Conservation (phyloP, 1,140 invertebrate species). For the Probaryconus sp. region DNA sequence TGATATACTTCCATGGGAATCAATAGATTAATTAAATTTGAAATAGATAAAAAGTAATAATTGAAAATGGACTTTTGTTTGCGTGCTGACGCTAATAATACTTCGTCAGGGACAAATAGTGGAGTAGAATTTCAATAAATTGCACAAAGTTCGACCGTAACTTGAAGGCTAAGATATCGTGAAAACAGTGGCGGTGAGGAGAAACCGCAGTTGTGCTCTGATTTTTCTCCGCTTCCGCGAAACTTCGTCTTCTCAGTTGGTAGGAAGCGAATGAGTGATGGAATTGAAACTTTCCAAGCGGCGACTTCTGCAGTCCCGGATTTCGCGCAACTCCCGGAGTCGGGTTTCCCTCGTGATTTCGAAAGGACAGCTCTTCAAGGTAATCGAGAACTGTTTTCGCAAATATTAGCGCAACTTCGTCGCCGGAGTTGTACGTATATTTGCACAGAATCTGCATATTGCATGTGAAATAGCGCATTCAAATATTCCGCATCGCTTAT, state of each 20-base stretch:
- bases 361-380: conserved; percentile 60
- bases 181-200: conserved; percentile 40
- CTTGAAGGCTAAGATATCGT: conserved; percentile 53
- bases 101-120: conserved; percentile 33
- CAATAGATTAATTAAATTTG: conserved; percentile 4
- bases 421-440: conserved; percentile 51
- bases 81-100: conserved; percentile 37
- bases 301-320: conserved; percentile 56
- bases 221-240: conserved; percentile 55
- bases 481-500: conserved; percentile 52
- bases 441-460: conserved; percentile 58
- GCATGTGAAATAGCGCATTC: conserved; percentile 52
- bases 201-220: conserved; percentile 52
- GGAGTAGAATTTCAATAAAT: conserved; percentile 50
- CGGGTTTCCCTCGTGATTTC: conserved; percentile 56
- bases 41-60: conserved; percentile 36
- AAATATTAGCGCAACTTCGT: conserved; percentile 62
- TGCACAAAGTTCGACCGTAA: conserved; percentile 43
- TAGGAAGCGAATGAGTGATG: conserved; percentile 63
- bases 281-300: conserved; percentile 61
- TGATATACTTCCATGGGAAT: too few species aligned
- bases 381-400: conserved; percentile 64
- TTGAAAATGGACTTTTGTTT: conserved; percentile 45
- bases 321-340: conserved; percentile 51
- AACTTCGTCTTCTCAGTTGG: conserved; percentile 58